A percentile compares a stretch with the other conserved stretches of the same genome.
phyloP scores from a whole-genome alignment of 2,888 invertebrate genomes.

The Ormyrus pomaceus region DNA sequence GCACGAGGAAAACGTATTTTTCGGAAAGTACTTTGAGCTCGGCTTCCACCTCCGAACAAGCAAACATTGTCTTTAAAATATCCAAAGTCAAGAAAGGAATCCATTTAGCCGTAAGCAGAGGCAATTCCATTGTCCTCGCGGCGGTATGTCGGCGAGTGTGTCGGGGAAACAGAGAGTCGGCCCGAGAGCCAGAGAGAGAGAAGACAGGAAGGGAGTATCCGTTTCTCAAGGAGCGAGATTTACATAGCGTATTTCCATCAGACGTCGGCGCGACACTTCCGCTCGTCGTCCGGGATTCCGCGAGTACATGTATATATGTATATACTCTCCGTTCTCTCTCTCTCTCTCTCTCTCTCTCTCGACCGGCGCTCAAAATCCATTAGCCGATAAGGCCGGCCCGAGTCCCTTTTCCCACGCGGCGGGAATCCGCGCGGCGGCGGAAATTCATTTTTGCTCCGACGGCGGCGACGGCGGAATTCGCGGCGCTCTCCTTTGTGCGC shows the following conservation, averaged over 20 bases:
- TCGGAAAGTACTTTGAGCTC: no score
- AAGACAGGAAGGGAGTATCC: slow-evolving; percentile 71
- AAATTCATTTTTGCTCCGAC: slow-evolving; percentile 30
- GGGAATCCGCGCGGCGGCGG: neutral
- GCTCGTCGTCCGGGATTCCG: slow-evolving; percentile 58
- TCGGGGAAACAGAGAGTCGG: neutral
- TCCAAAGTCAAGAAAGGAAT: no score
- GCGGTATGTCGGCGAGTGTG: neutral
- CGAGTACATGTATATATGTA: slow-evolving; percentile 4
- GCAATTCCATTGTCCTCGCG: no score
- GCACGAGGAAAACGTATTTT: no score
- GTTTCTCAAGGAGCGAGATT: slow-evolving; percentile 64
- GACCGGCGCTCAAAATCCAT: slow-evolving; percentile 46
- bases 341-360: neutral
- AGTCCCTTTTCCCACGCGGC: slow-evolving; percentile 38
- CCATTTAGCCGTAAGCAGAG: no score
- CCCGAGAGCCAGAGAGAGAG: neutral
- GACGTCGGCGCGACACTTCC: slow-evolving; percentile 67
- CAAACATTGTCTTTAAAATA: no score
- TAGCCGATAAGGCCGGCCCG: slow-evolving; percentile 38
- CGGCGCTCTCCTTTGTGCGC: no score
- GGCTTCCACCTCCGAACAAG: no score
- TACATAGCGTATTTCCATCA: slow-evolving; percentile 72
- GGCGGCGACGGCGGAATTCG: neutral
- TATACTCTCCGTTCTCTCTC: neutral